A percentile compares a stretch with the other conserved stretches of the same genome.
Conservation (phyloP, 2,888 invertebrate genomes). For the Drosophila gaucha region DNA sequence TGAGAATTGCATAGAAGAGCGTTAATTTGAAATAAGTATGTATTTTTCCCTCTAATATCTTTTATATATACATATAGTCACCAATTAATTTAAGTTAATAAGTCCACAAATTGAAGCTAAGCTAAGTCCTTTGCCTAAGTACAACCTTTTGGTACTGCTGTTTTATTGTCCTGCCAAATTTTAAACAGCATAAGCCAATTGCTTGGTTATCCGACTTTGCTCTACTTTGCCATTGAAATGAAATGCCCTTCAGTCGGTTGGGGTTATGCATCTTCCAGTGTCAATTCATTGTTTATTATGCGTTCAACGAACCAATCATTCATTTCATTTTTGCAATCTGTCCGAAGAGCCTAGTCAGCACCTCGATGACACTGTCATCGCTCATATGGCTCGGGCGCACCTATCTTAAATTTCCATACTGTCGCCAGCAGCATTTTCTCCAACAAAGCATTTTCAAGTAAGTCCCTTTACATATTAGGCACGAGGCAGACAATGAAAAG, state of each 20-base stretch:
- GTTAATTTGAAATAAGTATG: too few relatives aligned
- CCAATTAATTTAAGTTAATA: background rate
- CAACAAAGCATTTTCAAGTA: slow-evolving; percentile 40
- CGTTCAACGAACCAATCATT: slow-evolving; percentile 59
- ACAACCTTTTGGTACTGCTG: background rate
- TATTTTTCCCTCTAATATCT: too few relatives aligned
- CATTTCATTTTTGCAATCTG: slow-evolving; percentile 67
- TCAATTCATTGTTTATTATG: slow-evolving; percentile 58
- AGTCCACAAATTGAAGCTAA: background rate
- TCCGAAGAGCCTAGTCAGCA: slow-evolving; percentile 49
- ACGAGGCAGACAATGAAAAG: slow-evolving; percentile 50
- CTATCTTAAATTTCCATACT: slow-evolving; percentile 29
- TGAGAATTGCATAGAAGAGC: background rate
- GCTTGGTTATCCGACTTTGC: background rate
- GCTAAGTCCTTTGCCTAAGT: background rate
- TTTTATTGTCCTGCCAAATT: background rate
- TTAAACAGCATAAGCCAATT: slow-evolving; percentile 7
- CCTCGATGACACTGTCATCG: slow-evolving; percentile 44
- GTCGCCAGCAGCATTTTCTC: slow-evolving; percentile 19
- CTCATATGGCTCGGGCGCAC: slow-evolving; percentile 28
- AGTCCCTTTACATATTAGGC: slow-evolving; percentile 46
- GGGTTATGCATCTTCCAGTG: slow-evolving; percentile 41
- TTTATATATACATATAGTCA: too few relatives aligned
- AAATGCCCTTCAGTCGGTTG: slow-evolving; percentile 6
- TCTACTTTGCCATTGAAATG: background rate